These are phyloP conservation scores for Drosophila gunungcola DNA, from an alignment of 1,140 invertebrate species.

Conservation along the genomic window DNA sequence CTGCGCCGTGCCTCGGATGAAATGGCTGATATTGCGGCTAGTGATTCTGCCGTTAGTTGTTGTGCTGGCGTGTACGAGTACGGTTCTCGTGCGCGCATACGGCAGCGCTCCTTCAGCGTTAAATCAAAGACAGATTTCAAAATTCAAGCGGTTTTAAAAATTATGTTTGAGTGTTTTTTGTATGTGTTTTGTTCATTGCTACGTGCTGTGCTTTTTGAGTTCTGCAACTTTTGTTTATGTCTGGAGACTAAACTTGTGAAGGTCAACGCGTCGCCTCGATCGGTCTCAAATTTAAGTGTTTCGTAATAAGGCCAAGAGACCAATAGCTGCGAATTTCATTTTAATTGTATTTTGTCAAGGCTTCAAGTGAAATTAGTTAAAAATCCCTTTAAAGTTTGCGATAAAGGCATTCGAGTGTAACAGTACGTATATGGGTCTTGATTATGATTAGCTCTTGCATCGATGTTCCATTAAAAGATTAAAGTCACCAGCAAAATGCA, in stretches of 20 bases:
- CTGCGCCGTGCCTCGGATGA: constrained; percentile 9
- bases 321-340: too few relatives aligned
- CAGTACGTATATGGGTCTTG: constrained; percentile 5
- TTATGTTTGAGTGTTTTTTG: constrained; percentile 2
- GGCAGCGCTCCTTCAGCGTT: constrained; percentile 4
- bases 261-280: constrained; percentile 12
- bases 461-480: too few relatives aligned
- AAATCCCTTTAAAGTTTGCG: neutral
- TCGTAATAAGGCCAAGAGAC: constrained; percentile 6
- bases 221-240: neutral
- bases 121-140: neutral
- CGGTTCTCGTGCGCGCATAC: constrained; percentile 40
- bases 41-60: constrained; percentile 62
- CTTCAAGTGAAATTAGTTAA: neutral
- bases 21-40: constrained; percentile 35
- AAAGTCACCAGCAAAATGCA: too few relatives aligned
- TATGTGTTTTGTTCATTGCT: neutral
- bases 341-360: too few relatives aligned
- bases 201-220: neutral
- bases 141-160: constrained; percentile 4
- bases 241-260: constrained; percentile 5
- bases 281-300: constrained; percentile 2
- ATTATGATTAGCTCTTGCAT: neutral
- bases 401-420: neutral
- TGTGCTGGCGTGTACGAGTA: constrained; percentile 66